Evolutionary conservation across 2,888 invertebrate genomes (phyloP).

Genomic region (Cylindroiulus punctatus): DNA sequence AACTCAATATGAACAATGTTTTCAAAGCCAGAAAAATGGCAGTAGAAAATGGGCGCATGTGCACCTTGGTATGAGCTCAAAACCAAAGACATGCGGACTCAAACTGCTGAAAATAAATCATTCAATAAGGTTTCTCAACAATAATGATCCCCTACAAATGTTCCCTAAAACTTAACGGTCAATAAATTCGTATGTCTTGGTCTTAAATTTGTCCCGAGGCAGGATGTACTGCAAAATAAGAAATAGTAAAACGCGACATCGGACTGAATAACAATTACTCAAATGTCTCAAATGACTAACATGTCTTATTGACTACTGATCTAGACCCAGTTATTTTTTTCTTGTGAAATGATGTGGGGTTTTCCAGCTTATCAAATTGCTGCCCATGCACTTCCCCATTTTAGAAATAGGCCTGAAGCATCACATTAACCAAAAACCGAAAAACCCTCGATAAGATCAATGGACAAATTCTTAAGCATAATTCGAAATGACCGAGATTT

Average conservation of each 20-base stretch:
- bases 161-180: neutral
- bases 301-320: neutral
- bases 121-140: no score
- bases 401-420: neutral
- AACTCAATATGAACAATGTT: no score
- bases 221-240: neutral
- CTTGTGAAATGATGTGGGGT: neutral
- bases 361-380: neutral
- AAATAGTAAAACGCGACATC: neutral
- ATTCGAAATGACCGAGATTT: neutral
- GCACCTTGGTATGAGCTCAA: no score
- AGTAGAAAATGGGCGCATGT: no score
- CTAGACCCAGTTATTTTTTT: slow-evolving; percentile 4
- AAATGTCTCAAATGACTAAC: neutral
- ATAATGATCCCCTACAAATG: no score
- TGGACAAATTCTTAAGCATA: neutral
- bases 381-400: neutral
- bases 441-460: neutral
- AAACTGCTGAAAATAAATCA: no score
- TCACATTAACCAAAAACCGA: neutral
- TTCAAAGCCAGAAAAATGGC: no score
- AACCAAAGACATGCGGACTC: no score
- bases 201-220: neutral
- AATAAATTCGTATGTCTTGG: neutral
- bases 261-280: neutral